phyloP scores from a whole-genome alignment of 2,113 vertebrate species.

The Rhea americana region DNA sequence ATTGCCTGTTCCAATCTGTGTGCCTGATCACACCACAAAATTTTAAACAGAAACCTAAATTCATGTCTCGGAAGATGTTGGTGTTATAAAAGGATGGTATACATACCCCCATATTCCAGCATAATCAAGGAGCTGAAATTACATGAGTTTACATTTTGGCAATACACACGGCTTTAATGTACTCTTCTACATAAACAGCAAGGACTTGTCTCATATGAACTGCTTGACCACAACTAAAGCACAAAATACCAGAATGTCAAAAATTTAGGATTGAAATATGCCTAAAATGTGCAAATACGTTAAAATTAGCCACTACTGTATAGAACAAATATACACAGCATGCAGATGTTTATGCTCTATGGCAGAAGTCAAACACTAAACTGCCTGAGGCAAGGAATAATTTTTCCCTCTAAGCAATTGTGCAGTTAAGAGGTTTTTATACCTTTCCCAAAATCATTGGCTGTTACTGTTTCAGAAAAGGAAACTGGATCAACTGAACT shows the following conservation, averaged over 20 bases:
- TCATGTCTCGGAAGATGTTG: neutral
- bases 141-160: neutral
- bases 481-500: neutral
- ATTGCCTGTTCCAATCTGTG: neutral
- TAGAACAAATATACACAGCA: neutral
- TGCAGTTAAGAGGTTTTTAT: neutral
- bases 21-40: neutral
- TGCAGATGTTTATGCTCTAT: neutral
- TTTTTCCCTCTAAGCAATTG: neutral
- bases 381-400: neutral
- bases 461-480: neutral
- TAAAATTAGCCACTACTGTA: neutral
- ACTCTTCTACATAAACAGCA: neutral
- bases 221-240: neutral
- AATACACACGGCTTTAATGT: neutral
- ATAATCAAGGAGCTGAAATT: neutral
- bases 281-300: neutral
- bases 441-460: neutral
- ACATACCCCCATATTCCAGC: neutral
- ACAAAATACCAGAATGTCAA: neutral
- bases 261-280: neutral
- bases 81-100: neutral
- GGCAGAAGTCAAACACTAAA: neutral
- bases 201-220: neutral
- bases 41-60: slow-evolving; percentile 10